Conservation (phyloP, 2,113 vertebrate species). For the Empidonax alnorum region DNA sequence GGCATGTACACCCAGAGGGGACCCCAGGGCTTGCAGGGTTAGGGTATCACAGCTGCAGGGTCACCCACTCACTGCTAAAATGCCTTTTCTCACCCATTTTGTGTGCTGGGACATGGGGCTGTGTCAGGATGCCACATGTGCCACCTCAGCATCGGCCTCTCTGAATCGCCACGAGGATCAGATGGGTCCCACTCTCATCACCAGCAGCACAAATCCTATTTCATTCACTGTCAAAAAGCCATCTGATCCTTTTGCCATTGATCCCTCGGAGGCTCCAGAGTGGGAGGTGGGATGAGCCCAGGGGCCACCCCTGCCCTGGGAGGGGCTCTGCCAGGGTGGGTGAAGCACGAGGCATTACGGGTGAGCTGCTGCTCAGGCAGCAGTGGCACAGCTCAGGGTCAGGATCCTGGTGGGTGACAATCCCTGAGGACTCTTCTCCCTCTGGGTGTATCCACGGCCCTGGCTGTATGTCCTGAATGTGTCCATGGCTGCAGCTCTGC, state of each 20-base stretch:
- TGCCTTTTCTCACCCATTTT: not conserved
- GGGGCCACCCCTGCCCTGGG: rapidly evolving
- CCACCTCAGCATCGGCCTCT: not conserved
- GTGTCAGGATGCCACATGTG: not conserved
- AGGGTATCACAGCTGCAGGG: not conserved
- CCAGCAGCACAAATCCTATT: not conserved
- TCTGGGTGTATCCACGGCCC: rapidly evolving
- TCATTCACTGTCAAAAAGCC: not conserved
- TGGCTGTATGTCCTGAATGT: rapidly evolving
- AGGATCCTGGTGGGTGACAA: rapidly evolving
- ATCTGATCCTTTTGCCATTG: not conserved
- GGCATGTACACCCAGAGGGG: not conserved
- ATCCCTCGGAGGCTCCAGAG: not conserved
- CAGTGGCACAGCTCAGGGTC: rapidly evolving
- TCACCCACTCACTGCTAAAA: not conserved
- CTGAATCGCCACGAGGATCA: rapidly evolving
- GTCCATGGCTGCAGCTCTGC: not conserved
- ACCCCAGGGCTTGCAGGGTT: not conserved
- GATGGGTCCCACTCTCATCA: not conserved
- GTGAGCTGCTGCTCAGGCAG: not conserved
- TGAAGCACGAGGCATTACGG: rapidly evolving
- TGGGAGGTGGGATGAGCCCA: not conserved
- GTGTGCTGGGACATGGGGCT: not conserved
- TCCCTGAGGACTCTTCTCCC: rapidly evolving
- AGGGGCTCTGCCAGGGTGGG: not conserved